Base-by-base conservation (phyloP, 2,888 invertebrate genomes). In the Andrena minutula region DNA sequence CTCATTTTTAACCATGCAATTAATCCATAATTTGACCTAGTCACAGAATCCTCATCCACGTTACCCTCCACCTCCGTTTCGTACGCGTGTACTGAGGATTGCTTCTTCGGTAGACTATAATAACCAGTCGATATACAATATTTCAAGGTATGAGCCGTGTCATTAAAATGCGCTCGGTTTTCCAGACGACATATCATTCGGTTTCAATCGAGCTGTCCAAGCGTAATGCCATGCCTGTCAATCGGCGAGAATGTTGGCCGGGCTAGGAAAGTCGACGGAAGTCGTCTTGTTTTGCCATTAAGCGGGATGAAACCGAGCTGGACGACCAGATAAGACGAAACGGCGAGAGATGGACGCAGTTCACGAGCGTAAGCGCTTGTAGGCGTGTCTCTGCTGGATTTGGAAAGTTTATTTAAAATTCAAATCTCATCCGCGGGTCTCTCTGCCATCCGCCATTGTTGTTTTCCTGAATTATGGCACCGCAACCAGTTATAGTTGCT, bases 251-350 rank as follows among this genome's bases (percentile, higher is more conserved):
- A 51, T 20, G 49, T 26, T 56, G 51, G 69, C n/a, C 26, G 47
- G 56, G 49, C 60, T 71, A 68, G 63, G 66, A 83, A 79, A 75
- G 75, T 75, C 70, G 63, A 53, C 60, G 66, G 23, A 73, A 69
- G 69, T 84, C 73, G 84, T 84, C 71, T 84, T 79, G 79, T 76
- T 83, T 74, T 75, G 73, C 83, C 83, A 81, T 85, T 83, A 80
- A 75, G 72, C 68, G 63, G 70, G 47, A 53, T 66, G 78, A 78
- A 69, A 69, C 53, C 81, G 58, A 68, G 78, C 73, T 49, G 56
- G 70, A 69, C 71, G 64, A 65, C 47, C 64, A 74, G 83, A 83
- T 83, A 83, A 80, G 70, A 63, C 61, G 61, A 68, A 75, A 78
- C 71, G 49, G 56, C 16, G 26, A 71, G 65, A 71, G 41, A 23